Base-by-base conservation (phyloP, 2,113 vertebrate genomes). In the Marmota flaviventris region DNA sequence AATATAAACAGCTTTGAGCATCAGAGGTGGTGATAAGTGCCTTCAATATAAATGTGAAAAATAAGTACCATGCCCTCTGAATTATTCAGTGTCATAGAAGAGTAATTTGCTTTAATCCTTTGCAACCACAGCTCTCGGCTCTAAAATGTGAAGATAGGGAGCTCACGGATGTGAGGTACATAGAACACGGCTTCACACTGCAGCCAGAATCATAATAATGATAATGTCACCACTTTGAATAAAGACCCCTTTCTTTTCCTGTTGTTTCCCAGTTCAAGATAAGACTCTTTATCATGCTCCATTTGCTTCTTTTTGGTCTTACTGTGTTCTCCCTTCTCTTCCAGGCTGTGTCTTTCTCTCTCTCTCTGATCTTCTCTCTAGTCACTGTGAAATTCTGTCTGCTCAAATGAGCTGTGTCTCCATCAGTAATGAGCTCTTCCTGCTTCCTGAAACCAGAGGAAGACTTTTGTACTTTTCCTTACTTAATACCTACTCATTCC, bases 1-100 rank as follows among this genome's bases (percentile, higher is more conserved):
- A 72, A 87, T 76, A 51, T 51, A 93, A 96, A 70, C 8, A 97
- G 63, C 48, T 96, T 73, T 96, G 56, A 85, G n/a, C 42, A 72
- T 93, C 48, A 92, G n/a, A 87, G 37, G 29, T 94, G 51, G 12
- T 32, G 91, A 70, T 67, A 87, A 95, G 27, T 45, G 73, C 20
- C 69, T 89, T 65, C 4, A 3, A 86, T 65, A 89, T 39, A 90
- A 14, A 96, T 53, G 29, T 93, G 48, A 87, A 63, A 91, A 87
- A 87, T 69, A 92, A 96, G 70, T 86, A 87, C 16, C 42, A 27
- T 58, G 72, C 85, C 82, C 61, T 97, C 45, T 76, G 29, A 69
- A 87, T 42, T 83, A 92, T 93, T 89, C 45, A 65, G 24, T 56
- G 39, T 48, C 32, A 63, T 63, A 34, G 51, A 85, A 75, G 63